These are phyloP conservation scores for Strix occidentalis DNA, from an alignment of 2,797 vertebrate species.

Conservation along the genomic window DNA sequence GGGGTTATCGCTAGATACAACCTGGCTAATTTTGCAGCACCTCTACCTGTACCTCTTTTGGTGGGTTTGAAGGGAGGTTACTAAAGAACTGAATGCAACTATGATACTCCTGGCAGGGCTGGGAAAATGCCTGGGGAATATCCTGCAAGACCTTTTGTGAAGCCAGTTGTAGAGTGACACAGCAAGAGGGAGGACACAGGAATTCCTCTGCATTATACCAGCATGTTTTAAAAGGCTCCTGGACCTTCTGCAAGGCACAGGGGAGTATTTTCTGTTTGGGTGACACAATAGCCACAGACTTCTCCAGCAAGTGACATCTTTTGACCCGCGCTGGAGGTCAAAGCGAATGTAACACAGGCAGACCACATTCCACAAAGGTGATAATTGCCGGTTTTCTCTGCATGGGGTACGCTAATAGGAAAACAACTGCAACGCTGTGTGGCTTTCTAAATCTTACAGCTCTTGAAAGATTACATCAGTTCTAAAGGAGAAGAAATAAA, in stretches of 20 bases:
- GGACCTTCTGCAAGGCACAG: not conserved
- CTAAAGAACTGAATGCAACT: not conserved
- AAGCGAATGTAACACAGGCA: slow-evolving; percentile 81
- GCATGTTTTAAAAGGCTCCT: not conserved
- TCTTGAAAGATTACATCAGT: slow-evolving; percentile 72
- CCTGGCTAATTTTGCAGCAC: not conserved
- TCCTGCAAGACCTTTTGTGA: not conserved
- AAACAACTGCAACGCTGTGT: slow-evolving; percentile 72
- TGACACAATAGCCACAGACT: slow-evolving; percentile 5
- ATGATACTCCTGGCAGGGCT: not conserved
- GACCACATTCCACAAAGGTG: slow-evolving; percentile 86
- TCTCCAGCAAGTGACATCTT: slow-evolving; percentile 72
- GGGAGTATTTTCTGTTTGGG: slow-evolving; percentile 4
- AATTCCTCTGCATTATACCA: not conserved
- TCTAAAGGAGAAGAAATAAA: not conserved
- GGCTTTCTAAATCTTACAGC: not conserved
- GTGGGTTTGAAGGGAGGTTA: not conserved
- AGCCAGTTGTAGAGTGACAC: not conserved
- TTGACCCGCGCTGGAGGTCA: slow-evolving; percentile 81
- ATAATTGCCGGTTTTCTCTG: slow-evolving; percentile 83
- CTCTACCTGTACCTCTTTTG: rapidly evolving
- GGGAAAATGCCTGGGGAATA: not conserved
- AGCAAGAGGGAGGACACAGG: not conserved
- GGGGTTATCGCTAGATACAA: rapidly evolving
- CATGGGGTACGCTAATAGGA: slow-evolving; percentile 79